Percentiles rank a stretch among this genome's conserved stretches.
These are phyloP conservation scores for Chloroceryle inda DNA, from an alignment of 2,797 vertebrate species.

Conservation along the genomic window DNA sequence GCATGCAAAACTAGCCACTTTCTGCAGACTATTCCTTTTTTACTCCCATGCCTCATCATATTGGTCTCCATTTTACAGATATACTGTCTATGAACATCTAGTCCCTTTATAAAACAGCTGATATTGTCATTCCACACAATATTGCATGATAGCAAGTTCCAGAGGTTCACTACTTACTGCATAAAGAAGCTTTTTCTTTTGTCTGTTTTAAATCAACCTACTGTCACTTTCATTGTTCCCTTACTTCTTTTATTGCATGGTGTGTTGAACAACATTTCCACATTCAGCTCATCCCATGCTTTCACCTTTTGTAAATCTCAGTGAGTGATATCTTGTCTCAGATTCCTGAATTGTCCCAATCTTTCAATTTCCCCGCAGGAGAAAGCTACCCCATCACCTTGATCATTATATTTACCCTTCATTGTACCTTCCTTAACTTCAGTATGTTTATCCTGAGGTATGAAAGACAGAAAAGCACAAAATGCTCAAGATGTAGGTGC, in stretches of 20 bases:
- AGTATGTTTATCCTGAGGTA: neutral
- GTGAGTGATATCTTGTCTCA: neutral
- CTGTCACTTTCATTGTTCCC: neutral
- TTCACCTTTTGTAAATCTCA: neutral
- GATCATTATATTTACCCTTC: neutral
- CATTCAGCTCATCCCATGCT: neutral
- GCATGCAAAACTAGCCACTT: neutral
- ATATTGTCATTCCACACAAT: neutral
- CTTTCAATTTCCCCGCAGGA: neutral
- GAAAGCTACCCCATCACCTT: neutral
- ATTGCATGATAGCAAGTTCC: neutral
- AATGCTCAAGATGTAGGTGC: neutral
- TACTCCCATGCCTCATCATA: neutral
- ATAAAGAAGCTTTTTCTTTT: neutral
- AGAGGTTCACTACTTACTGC: neutral
- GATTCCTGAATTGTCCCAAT: neutral
- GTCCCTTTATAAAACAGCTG: neutral
- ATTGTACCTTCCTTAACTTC: neutral
- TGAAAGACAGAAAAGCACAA: neutral
- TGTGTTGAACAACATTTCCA: neutral
- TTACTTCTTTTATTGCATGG: neutral
- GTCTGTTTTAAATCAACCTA: neutral
- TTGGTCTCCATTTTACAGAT: neutral
- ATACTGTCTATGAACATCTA: neutral
- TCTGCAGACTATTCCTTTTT: neutral